Conservation (phyloP, 2,797 vertebrate species). For the Kryptopterus vitreolus region DNA sequence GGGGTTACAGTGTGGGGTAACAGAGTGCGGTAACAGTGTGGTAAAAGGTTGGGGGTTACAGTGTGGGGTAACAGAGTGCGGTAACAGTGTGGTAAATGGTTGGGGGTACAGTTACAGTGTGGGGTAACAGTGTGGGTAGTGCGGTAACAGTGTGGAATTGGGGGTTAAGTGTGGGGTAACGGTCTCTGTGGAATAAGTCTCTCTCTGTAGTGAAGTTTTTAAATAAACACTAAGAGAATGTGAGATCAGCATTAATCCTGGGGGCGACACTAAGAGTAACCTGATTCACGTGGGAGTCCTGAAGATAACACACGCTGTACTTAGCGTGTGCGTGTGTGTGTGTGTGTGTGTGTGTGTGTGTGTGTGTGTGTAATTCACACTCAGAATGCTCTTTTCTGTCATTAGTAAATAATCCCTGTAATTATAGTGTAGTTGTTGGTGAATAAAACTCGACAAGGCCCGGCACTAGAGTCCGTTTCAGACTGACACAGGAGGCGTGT, state of each 20-base stretch:
- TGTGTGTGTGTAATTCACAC: conserved; percentile 45
- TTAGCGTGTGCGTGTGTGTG: conserved; percentile 6
- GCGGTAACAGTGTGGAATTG: no score
- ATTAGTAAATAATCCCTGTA: conserved; percentile 52
- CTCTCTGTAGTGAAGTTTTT: conserved; percentile 41
- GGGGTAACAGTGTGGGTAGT: no score
- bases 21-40: no score
- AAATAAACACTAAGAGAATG: conserved; percentile 63
- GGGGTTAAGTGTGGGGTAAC: no score
- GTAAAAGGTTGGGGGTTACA: no score
- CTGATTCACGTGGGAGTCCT: conserved; percentile 60
- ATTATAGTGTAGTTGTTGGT: conserved; percentile 63
- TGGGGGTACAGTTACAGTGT: no score
- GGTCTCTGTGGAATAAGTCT: conserved; percentile 5
- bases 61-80: no score
- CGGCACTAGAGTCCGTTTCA: no score
- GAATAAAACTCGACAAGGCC: no score
- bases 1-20: no score
- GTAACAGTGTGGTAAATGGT: no score
- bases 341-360: conserved; percentile 25
- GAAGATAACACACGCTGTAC: conserved; percentile 39
- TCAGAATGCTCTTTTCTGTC: conserved; percentile 50
- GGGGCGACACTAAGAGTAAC: conserved; percentile 57
- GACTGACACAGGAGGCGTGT: no score
- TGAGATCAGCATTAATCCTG: conserved; percentile 62